Evolutionary conservation across 2,113 vertebrate species (phyloP), one percentile per base, ranked within the genome.

Genomic region (Malaclemys terrapin): DNA sequence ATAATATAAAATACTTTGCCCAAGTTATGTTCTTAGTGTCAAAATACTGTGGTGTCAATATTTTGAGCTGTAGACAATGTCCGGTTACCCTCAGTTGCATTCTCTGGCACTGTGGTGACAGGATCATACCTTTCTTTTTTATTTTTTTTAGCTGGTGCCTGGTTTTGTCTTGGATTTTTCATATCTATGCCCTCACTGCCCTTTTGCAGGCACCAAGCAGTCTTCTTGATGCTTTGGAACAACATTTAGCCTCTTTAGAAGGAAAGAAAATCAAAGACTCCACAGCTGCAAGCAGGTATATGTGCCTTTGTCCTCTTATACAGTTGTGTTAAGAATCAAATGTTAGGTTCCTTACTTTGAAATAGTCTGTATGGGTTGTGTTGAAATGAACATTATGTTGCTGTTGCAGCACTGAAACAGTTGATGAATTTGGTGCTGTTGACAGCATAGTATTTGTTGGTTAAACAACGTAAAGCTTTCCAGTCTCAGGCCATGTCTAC

Each of bases 261-360:
- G 99, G 99, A 97, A 99, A 99, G 97, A 99, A 99, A 98, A 99
- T 99, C 91, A 99, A 99, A 98, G 99, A 99, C 97, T 99, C 99
- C 87, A 99, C 99, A 84, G 99, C 99, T 96, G 99, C 99, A 97
- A 99, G 99, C 99, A 99, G 99, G 99, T 99, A 98, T 80, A 89
- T 95, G 87, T 16, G 31, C 29, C 13, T 7, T 79, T 92, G 22
- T 84, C 53, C 88, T 83, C 89, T 78, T 62, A 84, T 50, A 57
- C 10, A 81, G 0, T 35, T 76, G 19, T 72, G 35, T 38, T 72
- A n/a, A 72, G 65, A 69, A 85, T 16, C 0, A 0, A 81, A 62
- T 11, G 2, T 91, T 92, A 72, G 89, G 17, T 59, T 14, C 0
- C 1, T 4, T 92, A 9, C 79, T 93, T 89, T 65, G 0, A 5